A percentile compares a stretch with the other conserved stretches of the same genome.
Conservation (phyloP, 1,140 invertebrate species). For the Muscidifurax raptorellus region DNA sequence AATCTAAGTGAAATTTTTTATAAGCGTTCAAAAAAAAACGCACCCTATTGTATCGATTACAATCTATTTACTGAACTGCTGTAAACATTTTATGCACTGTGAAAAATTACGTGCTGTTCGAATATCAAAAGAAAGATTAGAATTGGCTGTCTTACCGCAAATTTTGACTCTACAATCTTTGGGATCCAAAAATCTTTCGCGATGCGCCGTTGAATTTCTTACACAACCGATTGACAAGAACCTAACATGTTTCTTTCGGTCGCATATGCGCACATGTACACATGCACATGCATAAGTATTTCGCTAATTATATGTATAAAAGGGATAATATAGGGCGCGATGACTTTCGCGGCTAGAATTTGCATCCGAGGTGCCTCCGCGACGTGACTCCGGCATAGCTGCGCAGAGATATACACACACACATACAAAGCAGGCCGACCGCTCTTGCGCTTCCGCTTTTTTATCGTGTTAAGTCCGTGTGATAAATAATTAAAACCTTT, state of each 20-base stretch:
- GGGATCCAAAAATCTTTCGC: background rate
- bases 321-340: constrained; percentile 23
- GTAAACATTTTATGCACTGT: background rate
- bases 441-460: constrained; percentile 36
- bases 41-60: constrained; percentile 1
- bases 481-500: constrained; percentile 43
- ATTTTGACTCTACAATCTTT: background rate
- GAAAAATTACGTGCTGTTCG: background rate
- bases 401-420: background rate
- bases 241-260: constrained; percentile 13
- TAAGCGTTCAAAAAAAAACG: background rate
- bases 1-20: constrained; percentile 6
- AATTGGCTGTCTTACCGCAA: no score
- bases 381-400: background rate
- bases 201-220: constrained; percentile 36
- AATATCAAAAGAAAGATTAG: background rate
- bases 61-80: background rate
- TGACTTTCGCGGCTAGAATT: background rate
- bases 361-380: constrained; percentile 3
- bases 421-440: background rate
- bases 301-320: constrained; percentile 27
- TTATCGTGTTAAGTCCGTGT: constrained; percentile 37
- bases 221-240: constrained; percentile 47
- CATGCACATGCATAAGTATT: constrained; percentile 41
- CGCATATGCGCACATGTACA: constrained; percentile 34